These are phyloP conservation scores for Parnassius mnemosyne DNA, from an alignment of 2,888 invertebrate genomes.

Conservation along the genomic window DNA sequence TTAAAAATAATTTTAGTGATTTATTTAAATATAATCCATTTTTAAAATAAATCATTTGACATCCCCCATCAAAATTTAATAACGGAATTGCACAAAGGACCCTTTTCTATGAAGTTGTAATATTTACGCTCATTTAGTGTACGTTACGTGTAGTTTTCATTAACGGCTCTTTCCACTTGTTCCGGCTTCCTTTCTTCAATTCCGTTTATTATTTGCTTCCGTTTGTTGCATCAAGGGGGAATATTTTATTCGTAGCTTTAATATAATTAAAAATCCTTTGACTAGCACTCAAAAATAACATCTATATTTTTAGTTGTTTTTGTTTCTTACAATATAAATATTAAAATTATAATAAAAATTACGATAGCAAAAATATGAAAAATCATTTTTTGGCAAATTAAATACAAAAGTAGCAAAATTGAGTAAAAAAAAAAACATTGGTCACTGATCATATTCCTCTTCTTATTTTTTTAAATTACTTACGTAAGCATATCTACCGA, in stretches of 20 bases:
- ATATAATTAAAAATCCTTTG: background rate
- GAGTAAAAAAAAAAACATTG: no score
- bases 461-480: no score
- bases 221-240: slow-evolving; percentile 5
- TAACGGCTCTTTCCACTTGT: slow-evolving; percentile 16
- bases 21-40: background rate
- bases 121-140: slow-evolving; percentile 17
- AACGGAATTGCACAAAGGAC: slow-evolving; percentile 18
- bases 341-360: no score
- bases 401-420: no score
- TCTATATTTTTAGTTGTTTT: no score
- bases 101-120: slow-evolving; percentile 12
- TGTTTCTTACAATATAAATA: no score
- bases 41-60: background rate
- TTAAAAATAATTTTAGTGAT: no score
- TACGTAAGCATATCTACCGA: no score
- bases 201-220: slow-evolving; percentile 22
- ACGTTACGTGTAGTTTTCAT: slow-evolving; percentile 25
- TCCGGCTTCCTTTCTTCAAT: slow-evolving; percentile 25
- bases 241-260: slow-evolving; percentile 1
- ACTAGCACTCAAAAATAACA: no score
- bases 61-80: slow-evolving; percentile 17
- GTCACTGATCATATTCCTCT: no score
- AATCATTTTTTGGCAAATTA: no score
- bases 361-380: no score